Conservation (phyloP, 2,888 invertebrate genomes). For the Plusia festucae region DNA sequence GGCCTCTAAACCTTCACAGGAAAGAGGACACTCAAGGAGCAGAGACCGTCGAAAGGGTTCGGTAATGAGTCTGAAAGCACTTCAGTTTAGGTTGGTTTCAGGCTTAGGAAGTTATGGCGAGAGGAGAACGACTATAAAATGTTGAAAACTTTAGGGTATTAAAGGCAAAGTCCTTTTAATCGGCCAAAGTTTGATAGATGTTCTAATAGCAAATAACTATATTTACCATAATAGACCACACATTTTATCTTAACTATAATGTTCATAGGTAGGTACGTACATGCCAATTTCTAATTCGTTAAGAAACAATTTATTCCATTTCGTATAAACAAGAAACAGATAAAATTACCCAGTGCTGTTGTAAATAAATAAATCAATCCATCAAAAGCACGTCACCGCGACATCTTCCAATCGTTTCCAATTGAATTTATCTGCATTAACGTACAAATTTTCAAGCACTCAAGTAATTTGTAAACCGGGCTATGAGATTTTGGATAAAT, state of each 20-base stretch:
- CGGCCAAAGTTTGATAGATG: slow-evolving; percentile 19
- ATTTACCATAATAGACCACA: not conserved
- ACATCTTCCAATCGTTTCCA: slow-evolving; percentile 41
- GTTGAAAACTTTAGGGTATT: slow-evolving; percentile 29
- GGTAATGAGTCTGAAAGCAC: slow-evolving; percentile 63
- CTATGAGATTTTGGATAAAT: slow-evolving; percentile 54
- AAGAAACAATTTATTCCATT: slow-evolving; percentile 7
- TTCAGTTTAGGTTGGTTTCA: slow-evolving; percentile 57
- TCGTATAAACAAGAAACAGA: slow-evolving; percentile 19
- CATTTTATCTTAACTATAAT: not conserved
- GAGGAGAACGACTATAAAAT: slow-evolving; percentile 45
- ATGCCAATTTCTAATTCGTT: no score
- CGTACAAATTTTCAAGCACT: slow-evolving; percentile 54
- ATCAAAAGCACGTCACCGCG: slow-evolving; percentile 41
- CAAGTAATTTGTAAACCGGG: slow-evolving; percentile 59
- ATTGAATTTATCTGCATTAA: slow-evolving; percentile 53
- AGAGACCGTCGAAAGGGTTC: slow-evolving; percentile 52
- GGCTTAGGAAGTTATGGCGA: slow-evolving; percentile 51
- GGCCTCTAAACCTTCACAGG: slow-evolving; percentile 54
- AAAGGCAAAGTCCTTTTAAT: slow-evolving; percentile 26
- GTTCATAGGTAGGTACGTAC: not conserved
- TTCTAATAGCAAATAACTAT: slow-evolving; percentile 15
- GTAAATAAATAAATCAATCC: slow-evolving; percentile 40
- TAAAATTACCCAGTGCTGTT: slow-evolving; percentile 23
- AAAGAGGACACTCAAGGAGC: slow-evolving; percentile 49